Evolutionary conservation across 2,888 invertebrate species (phyloP), one percentile per base, ranked within the genome.

Genomic region (Nemapogon koenigi): DNA sequence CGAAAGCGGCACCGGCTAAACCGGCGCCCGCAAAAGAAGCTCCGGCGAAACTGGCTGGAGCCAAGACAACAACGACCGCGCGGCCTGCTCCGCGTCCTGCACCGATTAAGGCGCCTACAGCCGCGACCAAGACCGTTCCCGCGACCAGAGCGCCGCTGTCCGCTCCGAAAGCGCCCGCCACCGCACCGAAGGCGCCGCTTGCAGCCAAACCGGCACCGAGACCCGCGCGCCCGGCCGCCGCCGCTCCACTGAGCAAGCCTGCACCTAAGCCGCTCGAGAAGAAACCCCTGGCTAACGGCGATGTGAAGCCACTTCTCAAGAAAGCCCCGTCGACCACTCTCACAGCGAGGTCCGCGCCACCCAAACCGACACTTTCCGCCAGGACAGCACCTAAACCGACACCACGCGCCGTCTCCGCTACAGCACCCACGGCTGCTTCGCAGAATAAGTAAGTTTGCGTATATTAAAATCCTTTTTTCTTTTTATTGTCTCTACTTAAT

Each of bases 271-370:
- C n/a, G n/a, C n/a, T n/a, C n/a, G 82, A 82, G 16, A 83, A 73
- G 52, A 83, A 83, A 52, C 71, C 83, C 0, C 55, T 81, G 6
- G 52, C 76, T 2, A 85, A 84, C 49, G 85, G 84, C 8, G 85
- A 85, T 35, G 66, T 60, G 1, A 82, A 82, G 51, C 56, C 59
- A 4, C 41, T 49, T 3, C 46, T 48, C 8, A 49, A 42, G 43
- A 58, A 52, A 41, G 49, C 50, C 14, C 26, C 39, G 4, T 43
- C 53, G 16, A 48, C 13, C 6, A 38, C 50, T 26, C 37, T 54
- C 10, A 37, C 50, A 18, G 44, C 45, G 30, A 40, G 49, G 22
- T 44, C 55, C 46, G 43, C 59, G 39, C 45, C 61, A 46, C 14
- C 52, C 46, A 36, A 51, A 30, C 43, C 58, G 11, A 43, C 50